Conservation (phyloP, 2,888 invertebrate genomes). For the Diarsia dahlii region DNA sequence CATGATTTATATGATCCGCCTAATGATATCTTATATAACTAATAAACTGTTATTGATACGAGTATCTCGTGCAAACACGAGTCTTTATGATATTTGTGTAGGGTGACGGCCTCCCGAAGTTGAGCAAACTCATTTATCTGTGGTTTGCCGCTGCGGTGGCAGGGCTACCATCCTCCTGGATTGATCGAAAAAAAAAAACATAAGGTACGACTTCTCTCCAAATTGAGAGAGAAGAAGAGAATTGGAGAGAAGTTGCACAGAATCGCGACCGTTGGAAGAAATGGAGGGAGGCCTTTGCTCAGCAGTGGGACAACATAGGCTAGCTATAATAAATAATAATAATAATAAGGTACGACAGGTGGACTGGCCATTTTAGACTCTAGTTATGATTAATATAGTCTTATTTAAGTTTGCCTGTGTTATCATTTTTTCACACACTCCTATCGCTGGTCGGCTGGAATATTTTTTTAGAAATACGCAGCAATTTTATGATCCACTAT, state of each 20-base stretch:
- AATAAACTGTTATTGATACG: constrained; percentile 45
- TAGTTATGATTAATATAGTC: neutral
- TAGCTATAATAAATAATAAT: too few species aligned
- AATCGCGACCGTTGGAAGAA: too few species aligned
- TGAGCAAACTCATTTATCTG: constrained; percentile 56
- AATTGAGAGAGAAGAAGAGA: too few species aligned
- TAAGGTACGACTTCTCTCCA: too few species aligned
- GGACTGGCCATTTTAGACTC: neutral
- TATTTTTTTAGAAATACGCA: neutral
- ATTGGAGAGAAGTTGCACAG: too few species aligned
- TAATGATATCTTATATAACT: constrained; percentile 3
- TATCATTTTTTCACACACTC: neutral
- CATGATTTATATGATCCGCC: neutral
- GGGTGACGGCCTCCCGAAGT: constrained; percentile 44
- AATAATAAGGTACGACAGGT: neutral
- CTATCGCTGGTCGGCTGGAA: neutral
- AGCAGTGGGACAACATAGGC: too few species aligned
- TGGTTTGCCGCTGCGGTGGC: constrained; percentile 38
- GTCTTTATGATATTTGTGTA: constrained; percentile 55
- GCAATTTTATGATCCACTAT: neutral
- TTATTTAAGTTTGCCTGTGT: neutral
- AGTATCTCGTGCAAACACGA: constrained; percentile 41
- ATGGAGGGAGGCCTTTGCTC: too few species aligned
- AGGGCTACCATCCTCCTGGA: neutral
- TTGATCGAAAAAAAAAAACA: neutral